These are phyloP conservation scores for Autographa pulchrina DNA, from an alignment of 2,888 invertebrate genomes.

Conservation along the genomic window DNA sequence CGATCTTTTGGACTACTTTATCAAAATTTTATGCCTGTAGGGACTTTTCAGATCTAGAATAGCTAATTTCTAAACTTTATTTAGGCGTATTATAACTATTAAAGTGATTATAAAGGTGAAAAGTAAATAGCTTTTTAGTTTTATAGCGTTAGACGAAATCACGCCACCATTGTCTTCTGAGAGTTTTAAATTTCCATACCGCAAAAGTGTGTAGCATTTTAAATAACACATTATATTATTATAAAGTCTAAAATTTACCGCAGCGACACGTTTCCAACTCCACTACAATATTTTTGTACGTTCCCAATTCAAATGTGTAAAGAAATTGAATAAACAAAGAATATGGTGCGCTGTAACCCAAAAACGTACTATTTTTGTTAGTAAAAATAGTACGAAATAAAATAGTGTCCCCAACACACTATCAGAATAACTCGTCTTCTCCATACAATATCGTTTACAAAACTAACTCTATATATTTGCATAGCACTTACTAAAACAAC, in stretches of 20 bases:
- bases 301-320: neutral
- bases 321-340: constrained; percentile 4
- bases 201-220: neutral
- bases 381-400: constrained; percentile 14
- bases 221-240: neutral
- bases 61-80: too few species aligned
- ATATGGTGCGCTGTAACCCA: neutral
- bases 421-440: constrained; percentile 31
- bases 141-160: too few species aligned
- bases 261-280: neutral
- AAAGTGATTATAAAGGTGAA: too few species aligned
- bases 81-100: too few species aligned
- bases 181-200: neutral
- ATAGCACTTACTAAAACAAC: constrained; percentile 42
- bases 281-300: neutral
- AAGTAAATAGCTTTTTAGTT: too few species aligned
- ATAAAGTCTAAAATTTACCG: neutral
- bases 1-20: too few species aligned
- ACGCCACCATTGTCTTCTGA: too few species aligned
- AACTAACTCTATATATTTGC: constrained; percentile 36
- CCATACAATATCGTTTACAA: constrained; percentile 17
- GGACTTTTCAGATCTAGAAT: too few species aligned
- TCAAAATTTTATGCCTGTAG: too few species aligned
- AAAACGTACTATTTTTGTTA: constrained; percentile 8
- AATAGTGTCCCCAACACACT: constrained; percentile 15